Evolutionary conservation across 1,140 invertebrate genomes (phyloP).

Genomic region (Aphelinus atriplicis): DNA sequence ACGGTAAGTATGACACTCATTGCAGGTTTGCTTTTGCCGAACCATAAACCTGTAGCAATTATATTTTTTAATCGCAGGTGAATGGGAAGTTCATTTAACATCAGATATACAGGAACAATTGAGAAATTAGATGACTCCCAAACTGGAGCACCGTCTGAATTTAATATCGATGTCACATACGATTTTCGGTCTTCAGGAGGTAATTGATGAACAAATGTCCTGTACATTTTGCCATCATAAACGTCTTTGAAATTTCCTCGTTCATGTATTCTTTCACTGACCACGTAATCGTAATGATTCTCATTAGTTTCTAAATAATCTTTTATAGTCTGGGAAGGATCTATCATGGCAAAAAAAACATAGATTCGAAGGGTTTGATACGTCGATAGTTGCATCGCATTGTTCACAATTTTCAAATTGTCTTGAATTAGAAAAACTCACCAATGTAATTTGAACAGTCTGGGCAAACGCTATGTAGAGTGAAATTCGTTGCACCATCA

Average conservation of each 20-base stretch:
- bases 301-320: neutral
- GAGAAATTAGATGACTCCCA: neutral
- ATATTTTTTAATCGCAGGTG: neutral
- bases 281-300: neutral
- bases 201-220: neutral
- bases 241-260: neutral
- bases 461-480: slow-evolving; percentile 2
- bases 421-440: too few species aligned
- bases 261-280: slow-evolving; percentile 50
- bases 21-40: neutral
- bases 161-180: neutral
- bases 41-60: slow-evolving; percentile 1
- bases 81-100: slow-evolving; percentile 3
- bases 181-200: neutral
- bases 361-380: neutral
- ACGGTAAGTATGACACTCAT: neutral
- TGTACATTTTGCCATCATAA: neutral
- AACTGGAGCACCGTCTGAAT: neutral
- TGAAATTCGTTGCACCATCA: neutral
- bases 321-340: neutral
- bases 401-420: too few species aligned
- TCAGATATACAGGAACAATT: neutral
- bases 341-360: slow-evolving; percentile 4
- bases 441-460: neutral
- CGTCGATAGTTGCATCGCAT: neutral